phyloP scores from a whole-genome alignment of 2,113 vertebrate species.

The Haliaeetus leucogaster region DNA sequence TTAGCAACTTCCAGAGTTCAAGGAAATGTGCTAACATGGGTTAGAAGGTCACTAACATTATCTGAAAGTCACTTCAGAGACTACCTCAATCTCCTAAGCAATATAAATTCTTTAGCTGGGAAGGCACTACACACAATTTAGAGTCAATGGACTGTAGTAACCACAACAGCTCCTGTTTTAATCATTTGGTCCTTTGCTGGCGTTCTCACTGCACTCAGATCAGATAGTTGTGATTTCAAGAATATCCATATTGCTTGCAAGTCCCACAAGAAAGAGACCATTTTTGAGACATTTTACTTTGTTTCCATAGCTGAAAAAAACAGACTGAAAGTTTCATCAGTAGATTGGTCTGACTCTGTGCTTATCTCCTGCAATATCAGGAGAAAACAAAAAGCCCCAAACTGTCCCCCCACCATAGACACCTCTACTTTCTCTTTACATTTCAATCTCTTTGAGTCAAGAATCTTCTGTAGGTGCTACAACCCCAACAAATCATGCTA shows the following conservation, averaged over 20 bases:
- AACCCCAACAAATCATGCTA: not conserved
- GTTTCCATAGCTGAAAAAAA: not conserved
- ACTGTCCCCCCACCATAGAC: not conserved
- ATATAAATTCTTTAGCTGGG: constrained; percentile 15
- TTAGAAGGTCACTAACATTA: constrained; percentile 38
- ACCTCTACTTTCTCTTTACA: not conserved
- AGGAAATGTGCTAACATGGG: not conserved
- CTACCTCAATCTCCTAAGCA: not conserved
- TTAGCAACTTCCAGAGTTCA: constrained; percentile 43
- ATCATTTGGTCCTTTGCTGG: constrained; percentile 2
- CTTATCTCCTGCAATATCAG: not conserved
- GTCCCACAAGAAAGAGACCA: not conserved
- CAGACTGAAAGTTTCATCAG: not conserved
- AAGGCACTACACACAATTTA: constrained; percentile 29
- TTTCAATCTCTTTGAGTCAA: not conserved
- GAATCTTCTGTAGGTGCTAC: not conserved
- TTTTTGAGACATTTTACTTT: not conserved
- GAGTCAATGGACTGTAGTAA: not conserved
- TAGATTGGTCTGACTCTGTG: not conserved
- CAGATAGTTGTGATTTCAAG: not conserved
- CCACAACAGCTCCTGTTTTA: constrained; percentile 27
- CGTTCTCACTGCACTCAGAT: not conserved
- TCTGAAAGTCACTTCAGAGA: constrained; percentile 37
- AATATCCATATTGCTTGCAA: not conserved
- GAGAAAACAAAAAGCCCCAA: not conserved